A percentile compares a stretch with the other conserved stretches of the same genome.
These are phyloP conservation scores for Tipula unca DNA, from an alignment of 2,888 invertebrate species.

Conservation along the genomic window DNA sequence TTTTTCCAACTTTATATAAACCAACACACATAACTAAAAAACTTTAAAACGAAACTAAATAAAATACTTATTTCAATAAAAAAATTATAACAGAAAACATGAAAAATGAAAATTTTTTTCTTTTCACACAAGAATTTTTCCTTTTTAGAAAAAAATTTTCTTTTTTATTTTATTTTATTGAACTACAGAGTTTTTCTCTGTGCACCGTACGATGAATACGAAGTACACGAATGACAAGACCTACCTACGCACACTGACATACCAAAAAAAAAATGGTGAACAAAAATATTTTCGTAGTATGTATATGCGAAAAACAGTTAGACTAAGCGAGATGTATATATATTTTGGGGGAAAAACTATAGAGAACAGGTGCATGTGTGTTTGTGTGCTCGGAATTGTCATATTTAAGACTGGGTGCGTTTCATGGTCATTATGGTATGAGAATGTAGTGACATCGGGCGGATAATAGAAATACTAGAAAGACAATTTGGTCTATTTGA, in stretches of 20 bases:
- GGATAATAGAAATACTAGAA: background rate
- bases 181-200: conserved; percentile 14
- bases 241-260: conserved; percentile 18
- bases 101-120: conserved; percentile 2
- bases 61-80: background rate
- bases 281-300: background rate
- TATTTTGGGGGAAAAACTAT: background rate
- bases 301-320: background rate
- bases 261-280: background rate
- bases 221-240: conserved; percentile 17
- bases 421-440: background rate
- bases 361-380: background rate
- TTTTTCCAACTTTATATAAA: background rate
- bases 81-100: conserved; percentile 3
- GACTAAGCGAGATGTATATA: background rate
- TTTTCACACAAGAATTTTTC: conserved; percentile 1
- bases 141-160: background rate
- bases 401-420: background rate
- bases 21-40: background rate
- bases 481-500: background rate
- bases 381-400: background rate
- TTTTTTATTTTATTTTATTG: background rate
- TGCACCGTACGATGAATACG: conserved; percentile 14
- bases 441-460: background rate
- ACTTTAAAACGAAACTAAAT: background rate